Conservation (phyloP, 2,113 vertebrate species). For the Rhinichthys klamathensis region DNA sequence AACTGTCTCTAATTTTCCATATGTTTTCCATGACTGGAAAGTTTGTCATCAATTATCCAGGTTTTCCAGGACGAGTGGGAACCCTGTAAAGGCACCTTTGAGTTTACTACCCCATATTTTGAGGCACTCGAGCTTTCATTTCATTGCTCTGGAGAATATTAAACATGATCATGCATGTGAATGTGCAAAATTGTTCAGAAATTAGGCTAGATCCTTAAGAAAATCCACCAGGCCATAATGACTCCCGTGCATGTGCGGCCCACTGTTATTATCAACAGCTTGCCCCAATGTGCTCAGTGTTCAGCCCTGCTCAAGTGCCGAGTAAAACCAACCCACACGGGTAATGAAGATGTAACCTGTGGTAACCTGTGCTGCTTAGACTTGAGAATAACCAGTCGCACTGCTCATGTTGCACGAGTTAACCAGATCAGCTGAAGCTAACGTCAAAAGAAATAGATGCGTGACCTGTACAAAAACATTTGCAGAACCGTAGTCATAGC, state of each 20-base stretch:
- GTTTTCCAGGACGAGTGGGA: too few relatives aligned
- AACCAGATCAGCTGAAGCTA: background rate
- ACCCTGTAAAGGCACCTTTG: background rate
- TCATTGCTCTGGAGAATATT: conserved; percentile 15
- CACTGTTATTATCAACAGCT: conserved; percentile 43
- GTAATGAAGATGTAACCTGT: conserved; percentile 29
- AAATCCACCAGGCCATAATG: conserved; percentile 6
- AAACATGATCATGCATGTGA: conserved; percentile 33
- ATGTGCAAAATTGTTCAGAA: conserved; percentile 20
- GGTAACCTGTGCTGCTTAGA: too few relatives aligned
- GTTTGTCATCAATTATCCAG: too few relatives aligned
- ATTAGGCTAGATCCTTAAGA: background rate
- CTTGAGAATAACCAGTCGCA: conserved; percentile 17
- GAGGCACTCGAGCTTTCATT: conserved; percentile 2
- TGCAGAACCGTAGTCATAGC: background rate
- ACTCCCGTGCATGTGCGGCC: background rate
- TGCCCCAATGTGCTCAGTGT: conserved; percentile 1
- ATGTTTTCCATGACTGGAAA: too few relatives aligned
- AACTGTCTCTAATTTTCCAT: too few relatives aligned
- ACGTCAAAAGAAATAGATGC: background rate
- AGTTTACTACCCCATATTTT: background rate
- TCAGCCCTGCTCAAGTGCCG: conserved; percentile 2
- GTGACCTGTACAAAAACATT: conserved; percentile 5
- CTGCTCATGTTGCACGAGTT: background rate
- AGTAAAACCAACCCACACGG: background rate